Evolutionary conservation across 2,113 vertebrate species (phyloP).

Genomic region (Aphyosemion australe): DNA sequence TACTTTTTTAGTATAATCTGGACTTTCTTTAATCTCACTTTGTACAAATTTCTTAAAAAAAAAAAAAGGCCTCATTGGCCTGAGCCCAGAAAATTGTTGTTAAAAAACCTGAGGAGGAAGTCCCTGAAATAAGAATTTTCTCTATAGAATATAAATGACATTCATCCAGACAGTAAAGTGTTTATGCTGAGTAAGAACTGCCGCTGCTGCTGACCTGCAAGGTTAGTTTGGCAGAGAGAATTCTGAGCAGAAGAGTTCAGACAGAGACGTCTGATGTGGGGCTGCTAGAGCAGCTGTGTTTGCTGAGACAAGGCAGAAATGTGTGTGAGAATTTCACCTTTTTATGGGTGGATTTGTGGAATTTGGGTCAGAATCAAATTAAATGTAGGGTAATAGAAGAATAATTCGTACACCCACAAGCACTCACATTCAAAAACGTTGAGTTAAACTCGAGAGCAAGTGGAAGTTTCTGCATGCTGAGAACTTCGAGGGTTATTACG

Average conservation of each 20-base stretch:
- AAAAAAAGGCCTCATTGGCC: no score
- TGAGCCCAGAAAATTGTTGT: no score
- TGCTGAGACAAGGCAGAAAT: conserved; percentile 51
- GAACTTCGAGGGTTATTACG: conserved; percentile 25
- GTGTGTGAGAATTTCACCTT: conserved; percentile 43
- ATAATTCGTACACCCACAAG: conserved; percentile 4
- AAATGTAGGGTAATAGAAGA: conserved; percentile 17
- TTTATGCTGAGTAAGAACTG: conserved; percentile 47
- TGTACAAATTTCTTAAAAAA: no score
- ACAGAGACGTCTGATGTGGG: conserved; percentile 44
- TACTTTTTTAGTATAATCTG: not conserved
- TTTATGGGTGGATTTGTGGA: conserved; percentile 25
- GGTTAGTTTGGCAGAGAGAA: conserved; percentile 51
- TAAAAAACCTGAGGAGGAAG: no score
- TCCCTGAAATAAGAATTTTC: no score
- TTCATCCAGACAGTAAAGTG: not conserved
- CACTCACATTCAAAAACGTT: not conserved
- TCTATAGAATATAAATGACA: no score
- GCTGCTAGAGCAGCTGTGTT: conserved; percentile 71
- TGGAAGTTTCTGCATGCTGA: conserved; percentile 20
- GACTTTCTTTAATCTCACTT: not conserved
- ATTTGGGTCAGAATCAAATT: conserved; percentile 15
- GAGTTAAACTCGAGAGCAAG: not conserved
- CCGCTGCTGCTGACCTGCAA: conserved; percentile 40
- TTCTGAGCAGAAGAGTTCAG: conserved; percentile 44